Evolutionary conservation across 1,140 invertebrate genomes (phyloP), one percentile per base, ranked within the genome.

Genomic region (Drosophila pseudoobscura): DNA sequence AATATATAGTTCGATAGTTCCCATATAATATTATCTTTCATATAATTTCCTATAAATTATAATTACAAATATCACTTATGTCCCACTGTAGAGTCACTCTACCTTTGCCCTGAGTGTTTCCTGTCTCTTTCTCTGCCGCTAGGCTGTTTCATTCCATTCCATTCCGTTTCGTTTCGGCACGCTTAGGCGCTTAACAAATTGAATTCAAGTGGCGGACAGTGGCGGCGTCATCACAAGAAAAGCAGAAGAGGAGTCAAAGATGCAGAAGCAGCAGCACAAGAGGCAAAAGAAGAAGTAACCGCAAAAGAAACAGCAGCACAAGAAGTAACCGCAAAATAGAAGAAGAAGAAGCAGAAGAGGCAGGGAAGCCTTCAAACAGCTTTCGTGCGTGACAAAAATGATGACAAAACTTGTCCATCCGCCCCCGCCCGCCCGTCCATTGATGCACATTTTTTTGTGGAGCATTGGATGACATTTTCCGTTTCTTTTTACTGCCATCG

Each of bases 321-420:
- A 45, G 66, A 70, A 39, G 24, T n/a, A 61, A 64, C 55, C 8
- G 35, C 63, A 69, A 45, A 57, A 57, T 63, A 26, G 24, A 26
- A 26, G 24, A 26, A 68, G 65, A 26, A 52, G 64, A 57, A 53
- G 52, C 11, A 17, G 39, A 65, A 59, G 29, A 39, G 3, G 11
- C 11, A 39, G 43, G 75, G 60, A 64, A 78, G 82, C 78, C 78
- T 85, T 84, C 68, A 73, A 76, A 78, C 63, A 55, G 65, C 75
- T 58, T 39, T 71, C 41, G 83, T 88, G 83, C 84, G 83, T 88
- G 83, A 88, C 83, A 88, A 88, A 88, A 88, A 88, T 88, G 79
- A 76, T 88, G 83, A 88, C 83, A 83, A 78, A 29, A 58, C 24
- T 52, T 22, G 29, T 17, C 8, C 13, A 31, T 13, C 31, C 17